Percentiles rank a stretch among this genome's conserved stretches.
Evolutionary conservation across 1,140 invertebrate genomes (phyloP).

Genomic region (Rhopalosiphum padi): DNA sequence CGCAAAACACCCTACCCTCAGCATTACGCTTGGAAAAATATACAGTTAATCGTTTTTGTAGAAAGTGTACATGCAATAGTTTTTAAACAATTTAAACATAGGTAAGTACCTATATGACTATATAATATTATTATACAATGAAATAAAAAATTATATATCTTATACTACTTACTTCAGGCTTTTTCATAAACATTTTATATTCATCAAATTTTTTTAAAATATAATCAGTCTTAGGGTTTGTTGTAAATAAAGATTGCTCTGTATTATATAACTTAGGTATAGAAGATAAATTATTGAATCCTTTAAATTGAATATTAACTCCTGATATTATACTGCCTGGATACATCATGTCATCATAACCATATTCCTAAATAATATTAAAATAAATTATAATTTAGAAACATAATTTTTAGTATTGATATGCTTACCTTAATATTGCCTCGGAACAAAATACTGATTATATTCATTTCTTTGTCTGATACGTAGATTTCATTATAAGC

Average conservation of each 20-base stretch:
- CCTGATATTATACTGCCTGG: slow-evolving; percentile 38
- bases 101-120: background rate
- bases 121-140: background rate
- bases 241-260: slow-evolving; percentile 48
- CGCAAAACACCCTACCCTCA: too few relatives aligned
- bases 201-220: background rate
- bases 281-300: background rate
- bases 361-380: slow-evolving; percentile 10
- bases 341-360: slow-evolving; percentile 39
- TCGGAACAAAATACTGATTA: slow-evolving; percentile 48
- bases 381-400: background rate
- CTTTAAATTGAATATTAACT: slow-evolving; percentile 41
- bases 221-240: slow-evolving; percentile 39
- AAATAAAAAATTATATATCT: background rate
- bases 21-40: too few relatives aligned
- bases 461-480: slow-evolving; percentile 49
- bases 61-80: background rate
- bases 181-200: slow-evolving; percentile 43
- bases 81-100: background rate
- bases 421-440: slow-evolving; percentile 44
- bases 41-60: too few relatives aligned
- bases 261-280: slow-evolving; percentile 34
- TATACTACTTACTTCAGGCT: background rate
- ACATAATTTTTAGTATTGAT: background rate
- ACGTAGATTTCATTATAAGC: slow-evolving; percentile 30